Percentiles rank a stretch among this genome's conserved stretches.
Conservation (phyloP, 2,113 vertebrate genomes). For the Dascyllus trimaculatus region DNA sequence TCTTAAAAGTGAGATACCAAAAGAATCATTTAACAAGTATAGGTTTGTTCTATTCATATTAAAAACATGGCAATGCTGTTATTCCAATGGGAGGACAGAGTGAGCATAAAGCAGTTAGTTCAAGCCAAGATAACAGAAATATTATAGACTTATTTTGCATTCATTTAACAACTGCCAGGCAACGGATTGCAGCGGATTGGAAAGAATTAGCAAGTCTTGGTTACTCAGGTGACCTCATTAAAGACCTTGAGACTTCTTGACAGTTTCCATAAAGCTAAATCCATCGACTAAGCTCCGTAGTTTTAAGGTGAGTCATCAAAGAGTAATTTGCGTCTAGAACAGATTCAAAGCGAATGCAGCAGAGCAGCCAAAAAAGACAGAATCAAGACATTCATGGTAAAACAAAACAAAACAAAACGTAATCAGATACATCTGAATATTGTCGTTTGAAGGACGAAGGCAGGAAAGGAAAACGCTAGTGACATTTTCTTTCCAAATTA, state of each 20-base stretch:
- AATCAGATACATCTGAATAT: neutral
- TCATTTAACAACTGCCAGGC: slow-evolving; percentile 4
- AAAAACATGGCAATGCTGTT: slow-evolving; percentile 2
- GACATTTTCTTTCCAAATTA: neutral
- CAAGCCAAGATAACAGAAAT: slow-evolving; percentile 13
- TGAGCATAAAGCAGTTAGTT: slow-evolving; percentile 10
- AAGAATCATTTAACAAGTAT: neutral
- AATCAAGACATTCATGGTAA: neutral
- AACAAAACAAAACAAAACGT: neutral
- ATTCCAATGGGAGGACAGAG: slow-evolving; percentile 17
- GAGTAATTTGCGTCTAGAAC: neutral
- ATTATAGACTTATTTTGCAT: neutral
- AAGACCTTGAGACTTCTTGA: neutral
- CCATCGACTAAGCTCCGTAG: neutral
- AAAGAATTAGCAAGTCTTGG: neutral
- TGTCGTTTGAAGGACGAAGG: neutral
- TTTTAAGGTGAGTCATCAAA: slow-evolving; percentile 4
- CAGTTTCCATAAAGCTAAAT: neutral
- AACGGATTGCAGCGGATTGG: neutral
- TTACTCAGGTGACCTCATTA: neutral
- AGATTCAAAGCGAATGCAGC: neutral
- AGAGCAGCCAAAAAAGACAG: neutral
- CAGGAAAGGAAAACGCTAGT: neutral
- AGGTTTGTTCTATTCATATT: neutral
- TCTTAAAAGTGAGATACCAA: neutral